Base-by-base conservation (phyloP, 2,888 invertebrate species). In the Monopis laevigella region DNA sequence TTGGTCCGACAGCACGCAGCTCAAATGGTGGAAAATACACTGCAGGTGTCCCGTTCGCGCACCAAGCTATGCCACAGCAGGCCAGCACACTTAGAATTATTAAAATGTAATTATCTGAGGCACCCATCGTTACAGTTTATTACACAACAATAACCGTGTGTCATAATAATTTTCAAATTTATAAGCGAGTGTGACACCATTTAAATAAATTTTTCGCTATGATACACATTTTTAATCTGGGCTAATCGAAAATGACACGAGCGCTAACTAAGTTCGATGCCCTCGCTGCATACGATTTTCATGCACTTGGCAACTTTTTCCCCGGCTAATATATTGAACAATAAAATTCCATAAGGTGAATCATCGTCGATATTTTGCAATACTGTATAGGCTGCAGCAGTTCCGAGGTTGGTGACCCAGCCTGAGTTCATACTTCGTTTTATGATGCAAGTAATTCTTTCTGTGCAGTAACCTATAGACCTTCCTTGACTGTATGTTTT, bases 241-340 rank as follows among this genome's bases (percentile, higher is more conserved):
- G 30, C 12, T 30, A 30, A 30, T 13, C 7, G 13, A 17, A 21
- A 17, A 8, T 32, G 14, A 5, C 36, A 36, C 5, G 16, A 36
- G 21, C 36, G 11, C 12, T 73, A 78, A 69, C 75, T 77, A 55
- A 78, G 67, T 58, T 77, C 67, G 51, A 69, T 59, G 50, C 75
- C 78, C 52, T 73, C 68, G 62, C 60, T 67, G 58, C 80, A 80
- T 51, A 75, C 73, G 46, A 78, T 53, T 53, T 73, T 62, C 74
- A 78, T 75, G 59, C 80, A 80, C 59, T 72, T 59, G 19, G 80
- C 75, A 50, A 80, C 69, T 55, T 73, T 66, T 53, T 74, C 68
- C 48, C 74, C 73, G 12, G 75, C 68, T 52, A 80, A 63, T 49
- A 73, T 56, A 48, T 66, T 65, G 50, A 78, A 56, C 53, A 80